Conservation (phyloP, 1,140 invertebrate species). For the Galendromus occidentalis region DNA sequence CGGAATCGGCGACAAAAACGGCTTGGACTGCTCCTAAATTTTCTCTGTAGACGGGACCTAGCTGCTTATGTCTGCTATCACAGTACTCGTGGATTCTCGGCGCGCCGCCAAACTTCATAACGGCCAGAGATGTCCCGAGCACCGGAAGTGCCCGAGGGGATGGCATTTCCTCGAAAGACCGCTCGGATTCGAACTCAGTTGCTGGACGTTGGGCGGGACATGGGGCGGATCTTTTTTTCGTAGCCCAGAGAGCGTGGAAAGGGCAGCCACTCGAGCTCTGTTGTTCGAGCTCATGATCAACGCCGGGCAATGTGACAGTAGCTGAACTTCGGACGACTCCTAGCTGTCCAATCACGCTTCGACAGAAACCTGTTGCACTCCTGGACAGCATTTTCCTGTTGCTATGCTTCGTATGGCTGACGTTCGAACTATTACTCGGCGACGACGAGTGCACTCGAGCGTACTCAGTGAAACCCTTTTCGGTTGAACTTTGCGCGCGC, state of each 20-base stretch:
- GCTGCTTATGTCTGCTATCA: slow-evolving; percentile 41
- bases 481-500: no score
- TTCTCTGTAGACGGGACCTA: slow-evolving; percentile 53
- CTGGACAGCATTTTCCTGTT: no score
- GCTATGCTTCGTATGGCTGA: no score
- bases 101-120: slow-evolving; percentile 33
- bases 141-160: slow-evolving; percentile 33
- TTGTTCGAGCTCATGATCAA: no score
- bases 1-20: slow-evolving; percentile 47
- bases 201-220: not conserved
- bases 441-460: no score
- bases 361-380: no score
- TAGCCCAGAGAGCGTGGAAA: slow-evolving; percentile 2
- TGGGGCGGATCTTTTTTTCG: not conserved
- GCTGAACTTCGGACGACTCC: no score
- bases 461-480: no score
- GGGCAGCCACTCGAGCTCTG: not conserved
- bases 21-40: slow-evolving; percentile 40
- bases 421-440: no score
- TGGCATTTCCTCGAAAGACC: slow-evolving; percentile 24
- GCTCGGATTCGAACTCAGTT: not conserved
- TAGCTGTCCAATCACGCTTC: no score
- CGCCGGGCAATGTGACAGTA: no score
- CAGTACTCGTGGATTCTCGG: slow-evolving; percentile 46
- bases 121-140: slow-evolving; percentile 34